phyloP scores from a whole-genome alignment of 2,797 vertebrate species.

The Cebuella pygmaea region DNA sequence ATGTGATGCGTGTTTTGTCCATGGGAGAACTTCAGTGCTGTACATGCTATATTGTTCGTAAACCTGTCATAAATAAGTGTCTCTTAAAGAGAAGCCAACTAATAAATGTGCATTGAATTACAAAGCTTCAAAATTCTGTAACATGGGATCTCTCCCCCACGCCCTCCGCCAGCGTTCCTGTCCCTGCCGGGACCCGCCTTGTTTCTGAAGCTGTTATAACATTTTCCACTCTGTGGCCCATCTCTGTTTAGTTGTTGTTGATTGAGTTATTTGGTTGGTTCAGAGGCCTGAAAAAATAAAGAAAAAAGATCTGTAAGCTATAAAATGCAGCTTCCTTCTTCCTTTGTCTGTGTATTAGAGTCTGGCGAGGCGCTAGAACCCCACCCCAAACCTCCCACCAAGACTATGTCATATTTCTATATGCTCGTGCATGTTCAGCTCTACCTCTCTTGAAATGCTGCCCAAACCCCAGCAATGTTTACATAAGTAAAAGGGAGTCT shows the following conservation, averaged over 20 bases:
- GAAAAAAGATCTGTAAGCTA: slow-evolving; percentile 77
- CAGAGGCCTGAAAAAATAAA: slow-evolving; percentile 60
- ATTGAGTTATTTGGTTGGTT: slow-evolving; percentile 73
- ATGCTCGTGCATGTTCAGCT: slow-evolving; percentile 82
- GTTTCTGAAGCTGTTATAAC: slow-evolving; percentile 79
- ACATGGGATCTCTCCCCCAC: slow-evolving; percentile 67
- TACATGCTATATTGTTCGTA: slow-evolving; percentile 83
- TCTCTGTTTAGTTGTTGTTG: slow-evolving; percentile 74
- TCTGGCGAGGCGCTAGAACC: slow-evolving; percentile 79
- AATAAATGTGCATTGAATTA: slow-evolving; percentile 84
- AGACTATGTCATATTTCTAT: slow-evolving; percentile 83
- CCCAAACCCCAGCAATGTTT: slow-evolving; percentile 85
- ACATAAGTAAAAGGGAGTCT: slow-evolving; percentile 85
- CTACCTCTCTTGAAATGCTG: slow-evolving; percentile 84
- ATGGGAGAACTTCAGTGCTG: slow-evolving; percentile 81
- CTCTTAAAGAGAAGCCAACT: slow-evolving; percentile 82
- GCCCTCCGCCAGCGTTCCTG: slow-evolving; percentile 53
- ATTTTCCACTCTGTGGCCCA: slow-evolving; percentile 81
- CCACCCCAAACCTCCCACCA: slow-evolving; percentile 88
- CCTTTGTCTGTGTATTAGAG: slow-evolving; percentile 78
- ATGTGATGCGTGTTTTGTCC: slow-evolving; percentile 81
- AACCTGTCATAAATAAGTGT: slow-evolving; percentile 84
- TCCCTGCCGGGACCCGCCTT: slow-evolving; percentile 28
- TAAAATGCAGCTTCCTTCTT: slow-evolving; percentile 77
- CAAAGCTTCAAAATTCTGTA: slow-evolving; percentile 82